phyloP scores from a whole-genome alignment of 2,113 vertebrate genomes.

The Bubo blakistoni region DNA sequence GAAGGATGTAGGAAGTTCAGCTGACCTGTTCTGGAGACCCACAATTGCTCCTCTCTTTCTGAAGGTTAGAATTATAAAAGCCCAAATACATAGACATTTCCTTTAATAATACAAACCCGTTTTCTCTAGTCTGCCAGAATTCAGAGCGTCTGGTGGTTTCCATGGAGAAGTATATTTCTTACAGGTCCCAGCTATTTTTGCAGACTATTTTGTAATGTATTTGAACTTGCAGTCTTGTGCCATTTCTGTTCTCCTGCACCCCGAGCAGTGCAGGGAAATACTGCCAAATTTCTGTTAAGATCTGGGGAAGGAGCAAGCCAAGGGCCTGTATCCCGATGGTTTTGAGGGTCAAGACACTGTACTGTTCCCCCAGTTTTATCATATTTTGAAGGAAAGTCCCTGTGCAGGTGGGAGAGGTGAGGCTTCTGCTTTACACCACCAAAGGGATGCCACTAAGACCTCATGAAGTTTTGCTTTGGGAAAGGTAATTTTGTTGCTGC shows the following conservation, averaged over 20 bases:
- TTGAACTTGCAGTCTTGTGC: constrained; percentile 51
- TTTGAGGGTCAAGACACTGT: not conserved
- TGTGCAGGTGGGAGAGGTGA: not conserved
- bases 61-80: not conserved
- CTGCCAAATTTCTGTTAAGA: not conserved
- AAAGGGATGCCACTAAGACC: not conserved
- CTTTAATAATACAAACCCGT: constrained; percentile 30
- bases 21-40: not conserved
- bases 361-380: not conserved
- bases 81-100: constrained; percentile 10
- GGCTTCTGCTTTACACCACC: not conserved
- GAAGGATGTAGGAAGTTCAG: not conserved
- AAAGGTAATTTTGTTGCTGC: not conserved
- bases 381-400: not conserved
- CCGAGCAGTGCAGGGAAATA: not conserved
- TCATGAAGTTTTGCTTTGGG: not conserved
- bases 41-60: not conserved
- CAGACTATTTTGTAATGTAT: constrained; percentile 50
- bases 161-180: constrained; percentile 64
- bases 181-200: constrained; percentile 65
- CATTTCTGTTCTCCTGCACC: constrained; percentile 23
- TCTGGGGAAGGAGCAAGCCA: not conserved
- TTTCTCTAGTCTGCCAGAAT: constrained; percentile 46
- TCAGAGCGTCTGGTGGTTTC: constrained; percentile 63
- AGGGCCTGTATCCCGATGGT: not conserved